Percentiles rank a stretch among this genome's conserved stretches.
Conservation (phyloP, 2,113 vertebrate genomes). For the Hippocampus zosterae region DNA sequence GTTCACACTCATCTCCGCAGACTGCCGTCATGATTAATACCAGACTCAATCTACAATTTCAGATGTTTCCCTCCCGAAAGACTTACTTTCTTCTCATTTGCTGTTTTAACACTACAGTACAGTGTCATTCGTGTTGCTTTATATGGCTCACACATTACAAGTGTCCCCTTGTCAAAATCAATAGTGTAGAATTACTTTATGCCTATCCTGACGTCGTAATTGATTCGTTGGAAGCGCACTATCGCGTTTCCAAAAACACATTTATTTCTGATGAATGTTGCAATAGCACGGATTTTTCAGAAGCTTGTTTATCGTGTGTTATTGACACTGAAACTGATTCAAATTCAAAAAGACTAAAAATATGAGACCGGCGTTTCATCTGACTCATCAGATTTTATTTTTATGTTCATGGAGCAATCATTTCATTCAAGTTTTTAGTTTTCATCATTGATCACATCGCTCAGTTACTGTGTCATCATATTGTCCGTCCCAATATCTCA, state of each 20-base stretch:
- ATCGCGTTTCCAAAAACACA: background rate
- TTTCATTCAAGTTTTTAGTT: background rate
- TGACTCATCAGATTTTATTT: background rate
- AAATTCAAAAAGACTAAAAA: background rate
- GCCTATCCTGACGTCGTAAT: background rate
- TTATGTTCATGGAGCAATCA: background rate
- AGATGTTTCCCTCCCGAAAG: background rate
- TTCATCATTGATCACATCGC: background rate
- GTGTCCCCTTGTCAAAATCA: slow-evolving; percentile 49
- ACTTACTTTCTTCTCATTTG: background rate
- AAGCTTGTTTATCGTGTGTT: background rate
- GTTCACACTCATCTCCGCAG: background rate
- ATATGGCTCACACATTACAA: slow-evolving; percentile 16
- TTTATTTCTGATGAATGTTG: background rate
- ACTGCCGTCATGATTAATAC: background rate
- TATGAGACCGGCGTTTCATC: background rate
- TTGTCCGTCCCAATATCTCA: background rate
- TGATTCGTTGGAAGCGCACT: background rate
- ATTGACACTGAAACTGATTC: background rate
- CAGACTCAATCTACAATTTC: background rate
- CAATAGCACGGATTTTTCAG: background rate
- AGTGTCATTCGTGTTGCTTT: background rate
- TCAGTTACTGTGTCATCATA: background rate
- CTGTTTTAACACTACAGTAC: too few relatives aligned
- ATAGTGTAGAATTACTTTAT: slow-evolving; percentile 41